phyloP scores from a whole-genome alignment of 2,113 vertebrate species.

The Tympanuchus pallidicinctus region DNA sequence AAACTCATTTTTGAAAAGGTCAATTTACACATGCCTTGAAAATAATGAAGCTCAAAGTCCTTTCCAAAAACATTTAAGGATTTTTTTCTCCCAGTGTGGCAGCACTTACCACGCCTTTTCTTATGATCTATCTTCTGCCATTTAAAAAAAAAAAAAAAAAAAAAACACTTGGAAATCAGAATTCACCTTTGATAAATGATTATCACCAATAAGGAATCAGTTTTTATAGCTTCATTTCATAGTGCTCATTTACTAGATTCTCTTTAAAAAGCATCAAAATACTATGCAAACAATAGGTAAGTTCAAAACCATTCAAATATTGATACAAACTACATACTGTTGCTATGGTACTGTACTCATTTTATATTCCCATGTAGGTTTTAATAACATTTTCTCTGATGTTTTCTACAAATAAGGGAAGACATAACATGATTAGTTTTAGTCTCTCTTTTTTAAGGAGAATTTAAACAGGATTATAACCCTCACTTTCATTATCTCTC shows the following conservation, averaged over 20 bases:
- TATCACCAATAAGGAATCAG: background rate
- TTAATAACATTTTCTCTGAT: slow-evolving; percentile 19
- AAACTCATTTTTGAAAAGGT: background rate
- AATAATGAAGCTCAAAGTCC: background rate
- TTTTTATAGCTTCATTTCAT: background rate
- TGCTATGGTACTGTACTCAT: slow-evolving; percentile 39
- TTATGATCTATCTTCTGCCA: background rate
- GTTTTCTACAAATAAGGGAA: slow-evolving; percentile 28
- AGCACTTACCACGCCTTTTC: background rate
- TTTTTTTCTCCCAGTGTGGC: background rate
- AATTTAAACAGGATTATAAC: background rate
- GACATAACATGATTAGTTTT: background rate
- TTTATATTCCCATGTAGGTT: slow-evolving; percentile 44
- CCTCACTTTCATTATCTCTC: background rate
- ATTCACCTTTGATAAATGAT: background rate
- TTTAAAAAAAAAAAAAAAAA: background rate
- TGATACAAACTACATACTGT: slow-evolving; percentile 47
- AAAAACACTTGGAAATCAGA: background rate
- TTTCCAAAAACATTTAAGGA: background rate
- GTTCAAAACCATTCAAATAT: slow-evolving; percentile 36
- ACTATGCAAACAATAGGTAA: background rate
- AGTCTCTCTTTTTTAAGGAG: background rate
- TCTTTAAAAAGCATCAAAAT: background rate
- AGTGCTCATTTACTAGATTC: slow-evolving; percentile 30
- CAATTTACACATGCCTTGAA: background rate